These are phyloP conservation scores for Xestia sexstrigata DNA, from an alignment of 2,888 invertebrate species.

Conservation along the genomic window DNA sequence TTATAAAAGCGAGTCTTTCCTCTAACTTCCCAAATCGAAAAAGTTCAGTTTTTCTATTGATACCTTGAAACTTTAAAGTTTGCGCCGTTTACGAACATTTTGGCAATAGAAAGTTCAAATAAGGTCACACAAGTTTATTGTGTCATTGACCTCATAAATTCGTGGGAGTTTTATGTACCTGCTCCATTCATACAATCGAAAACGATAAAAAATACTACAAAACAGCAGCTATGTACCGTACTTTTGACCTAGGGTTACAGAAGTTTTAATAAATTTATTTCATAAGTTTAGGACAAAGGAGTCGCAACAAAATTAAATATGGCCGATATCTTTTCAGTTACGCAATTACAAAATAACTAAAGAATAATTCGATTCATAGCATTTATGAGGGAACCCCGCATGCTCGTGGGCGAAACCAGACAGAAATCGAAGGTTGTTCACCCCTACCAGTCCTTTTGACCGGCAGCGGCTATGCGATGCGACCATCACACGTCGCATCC, in stretches of 20 bases:
- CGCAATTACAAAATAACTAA: slow-evolving; percentile 79
- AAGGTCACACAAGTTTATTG: slow-evolving; percentile 69
- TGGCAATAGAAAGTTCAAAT: slow-evolving; percentile 71
- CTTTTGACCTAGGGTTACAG: background rate
- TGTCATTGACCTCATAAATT: slow-evolving; percentile 72
- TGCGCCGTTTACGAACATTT: slow-evolving; percentile 43
- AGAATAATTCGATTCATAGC: slow-evolving; percentile 69
- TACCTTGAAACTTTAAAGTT: slow-evolving; percentile 60
- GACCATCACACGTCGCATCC: slow-evolving; percentile 88
- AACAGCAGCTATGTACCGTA: background rate
- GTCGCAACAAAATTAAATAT: slow-evolving; percentile 78
- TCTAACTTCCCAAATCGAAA: background rate
- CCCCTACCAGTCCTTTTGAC: slow-evolving; percentile 88
- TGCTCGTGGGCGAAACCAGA: slow-evolving; percentile 80
- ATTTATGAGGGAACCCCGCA: slow-evolving; percentile 70
- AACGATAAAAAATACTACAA: slow-evolving; percentile 5
- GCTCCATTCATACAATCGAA: slow-evolving; percentile 34
- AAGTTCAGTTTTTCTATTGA: background rate
- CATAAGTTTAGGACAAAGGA: slow-evolving; percentile 77
- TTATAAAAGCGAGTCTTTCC: background rate
- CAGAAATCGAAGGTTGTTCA: slow-evolving; percentile 87
- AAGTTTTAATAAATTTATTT: slow-evolving; percentile 27
- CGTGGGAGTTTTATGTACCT: slow-evolving; percentile 20
- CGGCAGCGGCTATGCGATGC: slow-evolving; percentile 78
- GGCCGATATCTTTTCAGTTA: slow-evolving; percentile 79